Base-by-base conservation (phyloP, 2,797 vertebrate species). In the Coranthus polyacanthus region DNA sequence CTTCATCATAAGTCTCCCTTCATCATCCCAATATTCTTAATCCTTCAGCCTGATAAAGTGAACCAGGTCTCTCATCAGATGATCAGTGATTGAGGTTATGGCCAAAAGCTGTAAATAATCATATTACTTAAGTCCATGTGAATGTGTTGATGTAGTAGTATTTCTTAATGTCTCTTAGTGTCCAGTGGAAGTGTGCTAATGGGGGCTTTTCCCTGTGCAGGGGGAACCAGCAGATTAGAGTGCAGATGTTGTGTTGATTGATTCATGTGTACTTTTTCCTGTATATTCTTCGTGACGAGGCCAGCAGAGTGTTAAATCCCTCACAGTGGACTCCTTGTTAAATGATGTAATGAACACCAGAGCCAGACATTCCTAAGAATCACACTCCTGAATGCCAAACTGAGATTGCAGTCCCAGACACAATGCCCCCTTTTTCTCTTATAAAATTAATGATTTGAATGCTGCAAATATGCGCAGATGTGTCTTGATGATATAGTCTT, bases 241-340 rank as follows among this genome's bases (percentile, higher is more conserved):
- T 68, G 39, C 83, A 84, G 76, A 84, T 82, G 76, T 68, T 68
- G 51, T 75, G 58, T 54, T 78, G 83, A 85, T 78, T 70, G 80
- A 82, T 60, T 66, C 18, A 73, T 61, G 58, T 75, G 54, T 47
- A 55, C 39, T 39, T 77, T 12, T 44, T 22, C 17, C 53, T 73
- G 56, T 70, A 78, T 82, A 47, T 86, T 78, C 55, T 60, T 44
- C 38, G 50, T 61, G 18, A 68, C 3, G 41, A 13, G 55, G 15
- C 54, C 72, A 34, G 70, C 44, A 36, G 22, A 71, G 68, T 83
- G 80, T 79, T 68, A 77, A 80, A 83, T 71, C 75, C 56, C 52
- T 55, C 70, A 89, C 78, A 90, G 78, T 79, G 71, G 68, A 12
- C 59, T 76, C 78, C 29, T 90, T 88, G 85, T 89, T 75, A 69